A percentile compares a stretch with the other conserved stretches of the same genome.
Evolutionary conservation across 2,888 invertebrate genomes (phyloP).

Genomic region (Dicranocentrus wangi): DNA sequence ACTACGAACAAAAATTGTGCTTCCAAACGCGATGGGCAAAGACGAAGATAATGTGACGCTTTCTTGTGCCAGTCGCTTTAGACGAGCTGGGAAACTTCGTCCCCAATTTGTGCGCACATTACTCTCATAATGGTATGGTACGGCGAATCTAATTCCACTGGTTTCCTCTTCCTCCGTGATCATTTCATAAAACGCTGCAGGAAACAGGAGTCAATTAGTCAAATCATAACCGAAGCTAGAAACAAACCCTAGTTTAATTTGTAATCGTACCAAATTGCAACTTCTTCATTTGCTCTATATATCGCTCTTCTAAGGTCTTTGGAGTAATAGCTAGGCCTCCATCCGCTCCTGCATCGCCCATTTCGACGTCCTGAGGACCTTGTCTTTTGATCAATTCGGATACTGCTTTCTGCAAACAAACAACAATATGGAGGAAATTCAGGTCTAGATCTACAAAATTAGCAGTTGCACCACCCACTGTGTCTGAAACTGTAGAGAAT

Average conservation of each 20-base stretch:
- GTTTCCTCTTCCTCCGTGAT: slow-evolving; percentile 83
- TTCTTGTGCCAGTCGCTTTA: slow-evolving; percentile 94
- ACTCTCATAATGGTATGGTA: slow-evolving; percentile 92
- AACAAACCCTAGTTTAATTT: not conserved
- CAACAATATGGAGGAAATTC: too few species aligned
- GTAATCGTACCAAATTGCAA: slow-evolving; percentile 85
- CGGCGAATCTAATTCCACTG: slow-evolving; percentile 85
- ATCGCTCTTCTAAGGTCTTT: slow-evolving; percentile 82
- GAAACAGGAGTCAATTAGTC: not conserved
- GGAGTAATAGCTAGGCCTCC: slow-evolving; percentile 74
- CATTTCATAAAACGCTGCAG: slow-evolving; percentile 91
- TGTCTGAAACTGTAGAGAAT: too few species aligned
- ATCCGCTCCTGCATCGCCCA: slow-evolving; percentile 64
- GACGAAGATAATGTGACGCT: slow-evolving; percentile 94
- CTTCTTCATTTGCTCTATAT: slow-evolving; percentile 89
- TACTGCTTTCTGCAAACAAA: slow-evolving; percentile 66
- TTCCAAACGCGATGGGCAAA: slow-evolving; percentile 92
- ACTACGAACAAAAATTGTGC: slow-evolving; percentile 92
- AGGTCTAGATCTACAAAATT: too few species aligned
- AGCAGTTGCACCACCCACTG: too few species aligned
- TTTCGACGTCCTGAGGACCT: slow-evolving; percentile 70
- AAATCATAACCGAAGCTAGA: too few species aligned
- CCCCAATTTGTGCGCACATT: slow-evolving; percentile 90
- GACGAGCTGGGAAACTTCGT: slow-evolving; percentile 87
- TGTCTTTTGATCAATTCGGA: slow-evolving; percentile 64